Evolutionary conservation across 2,797 vertebrate genomes (phyloP), one percentile per base, ranked within the genome.

Genomic region (Argya squamiceps): DNA sequence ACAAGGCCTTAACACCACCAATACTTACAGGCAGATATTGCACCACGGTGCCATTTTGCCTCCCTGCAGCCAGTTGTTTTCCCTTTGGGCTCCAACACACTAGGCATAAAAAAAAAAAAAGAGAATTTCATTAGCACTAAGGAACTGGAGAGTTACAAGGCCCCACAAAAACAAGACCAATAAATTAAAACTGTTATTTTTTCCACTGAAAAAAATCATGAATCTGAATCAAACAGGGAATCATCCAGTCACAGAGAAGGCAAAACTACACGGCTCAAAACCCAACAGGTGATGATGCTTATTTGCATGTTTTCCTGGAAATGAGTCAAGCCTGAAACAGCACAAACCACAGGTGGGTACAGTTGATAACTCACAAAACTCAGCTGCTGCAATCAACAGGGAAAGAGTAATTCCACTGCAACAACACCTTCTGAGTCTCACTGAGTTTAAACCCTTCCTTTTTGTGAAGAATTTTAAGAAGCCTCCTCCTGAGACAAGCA

Each of bases 41-140:
- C 74, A 98, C 98, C 92, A 99, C 99, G 0, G 99, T 99, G 80
- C 98, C 99, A 44, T 99, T 98, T 97, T 99, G 98, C 64, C 99
- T 99, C 58, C 99, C 99, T 29, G 98, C 99, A 39, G 99, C 99
- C 36, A 99, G 98, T 62, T 99, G 99, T 96, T 99, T 99, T 81
- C 99, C 99, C 97, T 99, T 99, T 11, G 99, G 99, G 96, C 99
- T 99, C 99, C 99, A 99, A 96, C 99, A 99, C 90, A 99, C 99
- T 99, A 92, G 29, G 27, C 6, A 77, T 73, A 37, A 82, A 76
- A 74, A 76, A 74, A 75, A 37, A 81, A 78, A 65, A 46, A 56
- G 6, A 81, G 0, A 32, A 71, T 50, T 73, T 76, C 23, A 50
- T 96, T 65, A 96, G 27, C 15, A 11, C 13, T 49, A 15, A 89